Conservation (phyloP, 2,888 invertebrate genomes). For the Mythimna albipuncta region DNA sequence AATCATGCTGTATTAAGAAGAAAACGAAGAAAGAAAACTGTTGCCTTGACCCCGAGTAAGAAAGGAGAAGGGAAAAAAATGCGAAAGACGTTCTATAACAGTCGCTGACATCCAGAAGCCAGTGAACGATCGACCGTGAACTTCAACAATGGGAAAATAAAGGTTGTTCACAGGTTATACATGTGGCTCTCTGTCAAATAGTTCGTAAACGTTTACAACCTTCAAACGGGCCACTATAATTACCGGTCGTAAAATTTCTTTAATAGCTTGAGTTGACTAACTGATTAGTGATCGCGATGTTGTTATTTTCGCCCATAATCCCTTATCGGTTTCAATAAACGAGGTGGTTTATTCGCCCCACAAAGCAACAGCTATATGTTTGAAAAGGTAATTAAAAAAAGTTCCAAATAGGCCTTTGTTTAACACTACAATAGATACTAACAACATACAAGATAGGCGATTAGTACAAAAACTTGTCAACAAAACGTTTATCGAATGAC, state of each 20-base stretch:
- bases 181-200: slow-evolving; percentile 4
- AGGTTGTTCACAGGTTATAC: slow-evolving; percentile 3
- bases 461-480: slow-evolving; percentile 15
- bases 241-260: slow-evolving; percentile 25
- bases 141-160: background rate
- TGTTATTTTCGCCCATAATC: slow-evolving; percentile 31
- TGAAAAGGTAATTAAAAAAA: slow-evolving; percentile 28
- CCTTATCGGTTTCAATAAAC: slow-evolving; percentile 27
- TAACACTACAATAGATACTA: slow-evolving; percentile 6
- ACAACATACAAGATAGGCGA: slow-evolving; percentile 10
- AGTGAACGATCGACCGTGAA: background rate
- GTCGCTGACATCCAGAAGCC: background rate
- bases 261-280: slow-evolving; percentile 34
- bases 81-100: background rate
- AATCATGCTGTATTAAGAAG: too few species aligned
- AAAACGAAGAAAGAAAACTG: background rate
- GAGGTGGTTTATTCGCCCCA: slow-evolving; percentile 6
- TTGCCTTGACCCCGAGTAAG: background rate
- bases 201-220: slow-evolving; percentile 16
- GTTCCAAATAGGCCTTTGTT: slow-evolving; percentile 21
- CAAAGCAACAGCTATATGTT: slow-evolving; percentile 21
- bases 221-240: slow-evolving; percentile 12
- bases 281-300: slow-evolving; percentile 44
- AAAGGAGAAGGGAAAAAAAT: background rate
- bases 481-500: background rate